Percentiles rank a stretch among this genome's conserved stretches.
Evolutionary conservation across 2,797 vertebrate genomes (phyloP).

Genomic region (Melanotaenia trifasciata): DNA sequence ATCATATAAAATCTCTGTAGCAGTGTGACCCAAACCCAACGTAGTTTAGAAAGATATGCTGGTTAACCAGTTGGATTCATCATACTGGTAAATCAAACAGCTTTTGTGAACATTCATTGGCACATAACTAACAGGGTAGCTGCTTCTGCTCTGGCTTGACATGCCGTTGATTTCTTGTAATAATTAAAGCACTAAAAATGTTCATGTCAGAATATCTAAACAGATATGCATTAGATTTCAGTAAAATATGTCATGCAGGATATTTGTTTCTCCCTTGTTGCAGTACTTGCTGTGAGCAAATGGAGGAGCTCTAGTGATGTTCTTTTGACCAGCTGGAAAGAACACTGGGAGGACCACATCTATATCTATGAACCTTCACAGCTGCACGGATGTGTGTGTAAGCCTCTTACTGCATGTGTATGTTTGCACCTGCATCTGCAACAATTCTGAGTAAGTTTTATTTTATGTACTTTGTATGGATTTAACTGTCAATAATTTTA

Average conservation of each 20-base stretch:
- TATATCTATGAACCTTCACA: conserved; percentile 31
- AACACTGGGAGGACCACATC: conserved; percentile 41
- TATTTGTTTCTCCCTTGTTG: conserved; percentile 48
- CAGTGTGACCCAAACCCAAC: conserved; percentile 5
- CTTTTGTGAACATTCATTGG: not conserved
- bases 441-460: no score
- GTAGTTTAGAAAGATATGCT: not conserved
- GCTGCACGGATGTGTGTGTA: conserved; percentile 33
- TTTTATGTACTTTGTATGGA: no score
- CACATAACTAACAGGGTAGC: no score
- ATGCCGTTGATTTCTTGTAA: not conserved
- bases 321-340: conserved; percentile 59
- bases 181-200: not conserved
- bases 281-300: conserved; percentile 76
- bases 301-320: conserved; percentile 87
- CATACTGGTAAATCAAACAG: not conserved
- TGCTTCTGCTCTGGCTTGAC: not conserved
- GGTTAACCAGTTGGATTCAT: conserved; percentile 12
- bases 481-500: no score
- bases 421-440: not conserved
- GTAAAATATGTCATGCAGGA: not conserved
- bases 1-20: conserved; percentile 14
- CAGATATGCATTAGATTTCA: not conserved
- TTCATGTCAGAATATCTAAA: not conserved
- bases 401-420: conserved; percentile 7